phyloP scores from a whole-genome alignment of 2,797 vertebrate species.

The Karalla daura region DNA sequence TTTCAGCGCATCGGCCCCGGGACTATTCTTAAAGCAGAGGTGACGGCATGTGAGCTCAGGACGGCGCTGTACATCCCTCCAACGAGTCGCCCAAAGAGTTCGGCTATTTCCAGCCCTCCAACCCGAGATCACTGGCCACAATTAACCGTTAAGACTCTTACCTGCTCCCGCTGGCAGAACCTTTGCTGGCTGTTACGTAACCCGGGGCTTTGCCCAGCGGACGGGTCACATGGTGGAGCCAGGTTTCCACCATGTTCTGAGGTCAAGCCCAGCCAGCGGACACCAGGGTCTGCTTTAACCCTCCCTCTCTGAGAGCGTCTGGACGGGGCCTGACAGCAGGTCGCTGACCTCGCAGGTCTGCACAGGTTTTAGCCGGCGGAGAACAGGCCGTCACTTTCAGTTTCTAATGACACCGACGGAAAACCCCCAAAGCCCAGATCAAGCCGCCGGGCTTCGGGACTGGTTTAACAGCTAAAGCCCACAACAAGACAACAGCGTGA shows the following conservation, averaged over 20 bases:
- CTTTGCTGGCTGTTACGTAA: constrained; percentile 69
- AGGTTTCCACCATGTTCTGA: constrained; percentile 17
- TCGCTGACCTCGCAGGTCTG: constrained; percentile 28
- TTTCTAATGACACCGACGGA: constrained; percentile 1
- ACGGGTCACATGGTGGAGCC: constrained; percentile 35
- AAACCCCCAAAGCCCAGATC: constrained; percentile 2
- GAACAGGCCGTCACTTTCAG: constrained; percentile 36
- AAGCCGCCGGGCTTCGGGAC: constrained; percentile 7
- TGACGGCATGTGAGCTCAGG: constrained; percentile 42
- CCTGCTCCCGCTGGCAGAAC: constrained; percentile 58
- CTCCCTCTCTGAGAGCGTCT: constrained; percentile 13
- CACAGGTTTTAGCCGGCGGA: constrained; percentile 25
- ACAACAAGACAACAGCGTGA: neutral
- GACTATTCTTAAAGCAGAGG: constrained; percentile 32
- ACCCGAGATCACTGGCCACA: constrained; percentile 71
- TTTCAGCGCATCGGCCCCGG: too few species aligned
- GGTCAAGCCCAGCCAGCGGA: constrained; percentile 28
- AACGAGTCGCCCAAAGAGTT: constrained; percentile 50
- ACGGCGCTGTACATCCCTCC: constrained; percentile 51
- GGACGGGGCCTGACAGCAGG: constrained; percentile 39
- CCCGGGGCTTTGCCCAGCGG: constrained; percentile 33
- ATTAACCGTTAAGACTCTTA: constrained; percentile 84
- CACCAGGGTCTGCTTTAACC: constrained; percentile 25
- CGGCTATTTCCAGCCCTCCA: constrained; percentile 68
- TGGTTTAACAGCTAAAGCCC: neutral